Evolutionary conservation across 2,113 vertebrate species (phyloP), one percentile per base, ranked within the genome.

Genomic region (Arizona elegans): DNA sequence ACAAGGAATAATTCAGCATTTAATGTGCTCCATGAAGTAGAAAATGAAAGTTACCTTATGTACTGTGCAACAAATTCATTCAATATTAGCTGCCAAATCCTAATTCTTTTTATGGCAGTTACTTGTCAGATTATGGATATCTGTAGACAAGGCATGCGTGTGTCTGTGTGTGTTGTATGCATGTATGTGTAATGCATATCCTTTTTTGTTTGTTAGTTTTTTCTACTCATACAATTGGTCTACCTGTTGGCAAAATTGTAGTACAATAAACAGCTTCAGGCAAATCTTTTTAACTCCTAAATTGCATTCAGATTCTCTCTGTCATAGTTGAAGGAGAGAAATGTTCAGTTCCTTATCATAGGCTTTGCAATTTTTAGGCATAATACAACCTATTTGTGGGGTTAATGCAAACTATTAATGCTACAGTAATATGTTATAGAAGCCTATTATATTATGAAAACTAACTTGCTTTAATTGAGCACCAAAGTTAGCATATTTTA

Each of bases 161-260:
- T 15, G 12, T 70, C 0, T 33, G 1, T n/a, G 5, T 96, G 95
- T 95, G 19, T 38, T 47, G 47, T 38, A 8, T 38, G 17, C 33
- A 33, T 81, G 11, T 6, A 26, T 26, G 0, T 88, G 26, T 54
- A 55, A 95, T 95, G 58, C 89, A 43, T 92, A 70, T 94, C 95
- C 87, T 50, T 53, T 91, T 47, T 91, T 93, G 12, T 88, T 55
- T 58, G 56, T 58, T 53, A 55, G n/a, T 47, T 81, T 70, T 23
- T 91, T 94, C 65, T 47, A 43, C 54, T 88, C 87, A 92, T 93
- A 50, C n/a, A 89, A 91, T 59, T 33, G 91, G 93, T 24, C 3
- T 95, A 92, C 86, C n/a, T 95, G 90, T 95, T 91, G 96, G 94
- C 81, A 96, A 96, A 94, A 95, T 96, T 95, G 95, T 85, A 88